phyloP scores from a whole-genome alignment of 1,140 invertebrate genomes.

The Hyles euphorbiae region DNA sequence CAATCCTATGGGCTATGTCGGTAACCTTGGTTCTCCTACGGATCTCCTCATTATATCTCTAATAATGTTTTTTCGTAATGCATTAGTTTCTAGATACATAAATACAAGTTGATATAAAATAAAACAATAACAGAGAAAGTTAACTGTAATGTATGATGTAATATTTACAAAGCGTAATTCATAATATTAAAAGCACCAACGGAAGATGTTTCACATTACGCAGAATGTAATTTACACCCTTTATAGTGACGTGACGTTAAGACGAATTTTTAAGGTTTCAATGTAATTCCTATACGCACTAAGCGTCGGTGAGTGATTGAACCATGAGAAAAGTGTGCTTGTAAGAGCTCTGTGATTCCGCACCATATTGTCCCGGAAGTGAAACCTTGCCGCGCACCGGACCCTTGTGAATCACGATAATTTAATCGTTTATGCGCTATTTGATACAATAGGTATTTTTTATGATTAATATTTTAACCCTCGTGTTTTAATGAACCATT shows the following conservation, averaged over 20 bases:
- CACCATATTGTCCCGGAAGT: slow-evolving; percentile 59
- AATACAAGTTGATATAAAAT: too few species aligned
- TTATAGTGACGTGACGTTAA: slow-evolving; percentile 5
- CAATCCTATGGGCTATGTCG: too few species aligned
- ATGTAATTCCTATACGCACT: slow-evolving; percentile 39
- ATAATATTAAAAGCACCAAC: background rate
- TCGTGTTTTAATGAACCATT: too few species aligned
- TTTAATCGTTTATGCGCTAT: slow-evolving; percentile 36
- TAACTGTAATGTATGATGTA: too few species aligned
- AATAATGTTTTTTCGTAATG: too few species aligned
- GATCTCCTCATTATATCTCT: too few species aligned
- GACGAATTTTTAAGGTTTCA: slow-evolving; percentile 48
- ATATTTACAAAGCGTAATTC: background rate
- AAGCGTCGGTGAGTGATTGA: slow-evolving; percentile 35
- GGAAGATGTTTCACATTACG: too few species aligned
- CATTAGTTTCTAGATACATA: too few species aligned
- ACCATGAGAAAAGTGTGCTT: slow-evolving; percentile 51
- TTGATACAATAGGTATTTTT: slow-evolving; percentile 5
- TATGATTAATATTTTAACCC: too few species aligned
- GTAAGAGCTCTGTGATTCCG: slow-evolving; percentile 58
- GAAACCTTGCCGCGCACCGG: slow-evolving; percentile 40
- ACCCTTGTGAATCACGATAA: slow-evolving; percentile 41
- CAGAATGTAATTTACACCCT: background rate
- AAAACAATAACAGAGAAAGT: too few species aligned
- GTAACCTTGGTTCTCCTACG: too few species aligned